Conservation (phyloP, 2,888 invertebrate genomes). For the Campopleginae sp. region DNA sequence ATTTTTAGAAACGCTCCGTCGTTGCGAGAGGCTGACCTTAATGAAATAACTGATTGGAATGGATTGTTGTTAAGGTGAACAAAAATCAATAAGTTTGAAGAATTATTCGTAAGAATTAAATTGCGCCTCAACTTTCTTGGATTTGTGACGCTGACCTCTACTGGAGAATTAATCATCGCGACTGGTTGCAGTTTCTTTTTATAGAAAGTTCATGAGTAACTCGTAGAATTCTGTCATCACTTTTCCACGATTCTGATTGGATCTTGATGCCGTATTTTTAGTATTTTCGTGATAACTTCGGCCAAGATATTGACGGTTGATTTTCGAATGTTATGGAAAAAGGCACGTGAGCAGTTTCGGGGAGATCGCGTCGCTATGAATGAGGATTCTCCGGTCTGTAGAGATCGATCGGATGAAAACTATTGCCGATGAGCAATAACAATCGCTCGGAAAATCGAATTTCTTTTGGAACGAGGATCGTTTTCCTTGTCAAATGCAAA, state of each 20-base stretch:
- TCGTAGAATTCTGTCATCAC: too few relatives aligned
- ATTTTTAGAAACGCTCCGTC: background rate
- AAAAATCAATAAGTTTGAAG: background rate
- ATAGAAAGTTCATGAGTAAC: too few relatives aligned
- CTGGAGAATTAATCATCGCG: conserved; percentile 72
- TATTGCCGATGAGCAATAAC: conserved; percentile 28
- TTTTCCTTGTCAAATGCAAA: conserved; percentile 35
- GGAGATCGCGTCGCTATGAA: background rate
- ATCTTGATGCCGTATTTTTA: too few relatives aligned
- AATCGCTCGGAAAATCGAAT: conserved; percentile 36
- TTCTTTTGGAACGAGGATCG: conserved; percentile 50
- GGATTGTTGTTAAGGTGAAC: background rate
- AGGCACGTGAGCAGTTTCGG: conserved; percentile 30
- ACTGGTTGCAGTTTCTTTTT: background rate
- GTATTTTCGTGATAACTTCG: too few relatives aligned
- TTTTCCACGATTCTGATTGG: too few relatives aligned
- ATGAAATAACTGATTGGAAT: background rate
- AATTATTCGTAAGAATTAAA: background rate
- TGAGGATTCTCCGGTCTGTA: background rate
- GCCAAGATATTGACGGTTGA: too few relatives aligned
- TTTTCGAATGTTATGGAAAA: background rate
- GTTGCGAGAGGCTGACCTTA: background rate
- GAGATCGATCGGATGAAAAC: conserved; percentile 30
- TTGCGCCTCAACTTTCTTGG: conserved; percentile 5
- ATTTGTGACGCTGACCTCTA: conserved; percentile 74